Evolutionary conservation across 2,888 invertebrate genomes (phyloP).

Genomic region (Noctuana brunneofusca): DNA sequence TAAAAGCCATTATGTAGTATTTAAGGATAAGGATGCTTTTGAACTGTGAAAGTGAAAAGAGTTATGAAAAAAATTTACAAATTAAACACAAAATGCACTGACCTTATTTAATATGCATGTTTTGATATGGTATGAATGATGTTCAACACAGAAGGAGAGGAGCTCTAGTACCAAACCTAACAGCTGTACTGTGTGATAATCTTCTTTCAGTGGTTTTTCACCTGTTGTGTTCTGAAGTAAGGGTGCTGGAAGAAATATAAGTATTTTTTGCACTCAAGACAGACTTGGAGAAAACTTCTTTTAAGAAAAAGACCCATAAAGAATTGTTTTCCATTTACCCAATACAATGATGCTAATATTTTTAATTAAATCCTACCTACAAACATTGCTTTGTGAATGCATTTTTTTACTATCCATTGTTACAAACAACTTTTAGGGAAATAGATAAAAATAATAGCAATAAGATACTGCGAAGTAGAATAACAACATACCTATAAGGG

Average conservation of each 20-base stretch:
- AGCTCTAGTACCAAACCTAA: conserved; percentile 97
- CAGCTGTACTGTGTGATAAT: conserved; percentile 98
- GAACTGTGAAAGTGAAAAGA: too few species aligned
- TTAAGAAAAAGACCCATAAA: too few species aligned
- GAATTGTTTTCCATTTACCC: too few species aligned
- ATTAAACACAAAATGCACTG: conserved; percentile 26
- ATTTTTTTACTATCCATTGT: too few species aligned
- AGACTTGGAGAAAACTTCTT: background rate
- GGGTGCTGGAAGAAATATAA: conserved; percentile 85
- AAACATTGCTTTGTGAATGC: too few species aligned
- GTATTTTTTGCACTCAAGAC: background rate
- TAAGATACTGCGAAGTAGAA: too few species aligned
- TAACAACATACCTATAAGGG: conserved; percentile 91
- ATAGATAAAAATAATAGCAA: background rate
- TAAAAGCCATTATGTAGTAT: too few species aligned
- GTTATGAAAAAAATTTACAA: too few species aligned
- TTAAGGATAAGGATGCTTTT: too few species aligned
- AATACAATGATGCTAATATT: too few species aligned
- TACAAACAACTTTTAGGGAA: too few species aligned
- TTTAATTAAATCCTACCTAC: too few species aligned
- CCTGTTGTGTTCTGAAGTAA: conserved; percentile 95
- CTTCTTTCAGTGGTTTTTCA: conserved; percentile 95
- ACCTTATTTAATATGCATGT: conserved; percentile 97
- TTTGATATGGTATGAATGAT: conserved; percentile 99
- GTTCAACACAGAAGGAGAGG: conserved; percentile 98